Percentiles rank a stretch among this genome's conserved stretches.
Evolutionary conservation across 1,140 invertebrate genomes (phyloP).

Genomic region (Intoshia linei): DNA sequence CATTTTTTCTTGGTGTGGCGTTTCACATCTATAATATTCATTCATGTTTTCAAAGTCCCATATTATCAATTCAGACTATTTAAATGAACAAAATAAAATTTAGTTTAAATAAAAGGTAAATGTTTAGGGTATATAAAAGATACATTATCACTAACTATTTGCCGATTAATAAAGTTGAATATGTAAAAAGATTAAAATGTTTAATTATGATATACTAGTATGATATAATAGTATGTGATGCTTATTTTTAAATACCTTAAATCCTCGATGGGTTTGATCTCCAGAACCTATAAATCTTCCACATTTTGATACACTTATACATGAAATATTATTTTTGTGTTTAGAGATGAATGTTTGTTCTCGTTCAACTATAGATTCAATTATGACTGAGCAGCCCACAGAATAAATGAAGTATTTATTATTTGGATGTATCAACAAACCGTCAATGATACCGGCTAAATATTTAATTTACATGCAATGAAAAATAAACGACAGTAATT

Average conservation of each 20-base stretch:
- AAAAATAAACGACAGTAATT: too few relatives aligned
- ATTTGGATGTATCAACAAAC: conserved; percentile 41
- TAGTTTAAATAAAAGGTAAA: conserved; percentile 4
- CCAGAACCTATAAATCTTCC: conserved; percentile 51
- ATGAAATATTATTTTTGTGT: conserved; percentile 46
- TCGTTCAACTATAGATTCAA: conserved; percentile 36
- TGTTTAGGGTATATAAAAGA: background rate
- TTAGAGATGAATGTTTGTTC: conserved; percentile 42
- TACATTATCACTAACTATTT: background rate
- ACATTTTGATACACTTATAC: conserved; percentile 38
- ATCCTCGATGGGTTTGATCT: conserved; percentile 54
- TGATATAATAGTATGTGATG: background rate
- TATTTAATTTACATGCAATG: too few relatives aligned
- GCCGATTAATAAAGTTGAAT: background rate
- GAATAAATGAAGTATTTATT: conserved; percentile 41
- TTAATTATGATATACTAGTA: too few relatives aligned
- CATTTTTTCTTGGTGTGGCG: conserved; percentile 48
- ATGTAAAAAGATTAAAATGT: background rate
- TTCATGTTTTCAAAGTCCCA: conserved; percentile 40
- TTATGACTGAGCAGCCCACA: conserved; percentile 44
- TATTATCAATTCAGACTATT: conserved; percentile 39
- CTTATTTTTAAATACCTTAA: conserved; percentile 29
- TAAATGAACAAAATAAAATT: background rate
- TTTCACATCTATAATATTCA: conserved; percentile 31
- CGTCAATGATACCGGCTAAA: too few relatives aligned